These are phyloP conservation scores for Taenaris catops DNA, from an alignment of 2,888 invertebrate species.

Conservation along the genomic window DNA sequence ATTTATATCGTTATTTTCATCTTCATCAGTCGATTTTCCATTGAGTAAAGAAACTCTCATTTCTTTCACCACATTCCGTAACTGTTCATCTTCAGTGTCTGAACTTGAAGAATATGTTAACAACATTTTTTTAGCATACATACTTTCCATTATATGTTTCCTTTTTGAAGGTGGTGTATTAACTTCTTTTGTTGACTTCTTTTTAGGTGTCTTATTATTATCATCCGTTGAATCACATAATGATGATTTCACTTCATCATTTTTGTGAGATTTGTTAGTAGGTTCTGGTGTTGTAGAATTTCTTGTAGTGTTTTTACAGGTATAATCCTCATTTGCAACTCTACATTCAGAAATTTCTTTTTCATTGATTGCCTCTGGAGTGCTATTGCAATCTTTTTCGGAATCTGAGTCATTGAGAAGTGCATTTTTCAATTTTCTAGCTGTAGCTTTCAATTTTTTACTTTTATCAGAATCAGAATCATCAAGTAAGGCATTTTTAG, in stretches of 20 bases:
- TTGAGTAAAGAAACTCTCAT: conserved; percentile 44
- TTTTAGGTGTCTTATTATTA: conserved; percentile 25
- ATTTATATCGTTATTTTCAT: conserved; percentile 11
- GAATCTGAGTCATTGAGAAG: conserved; percentile 34
- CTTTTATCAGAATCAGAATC: conserved; percentile 34
- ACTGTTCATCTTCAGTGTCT: conserved; percentile 53
- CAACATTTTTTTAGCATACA: conserved; percentile 55
- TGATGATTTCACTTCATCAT: conserved; percentile 26
- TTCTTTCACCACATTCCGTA: conserved; percentile 37
- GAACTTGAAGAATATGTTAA: conserved; percentile 56
- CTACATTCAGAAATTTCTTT: conserved; percentile 2
- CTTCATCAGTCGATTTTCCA: conserved; percentile 37
- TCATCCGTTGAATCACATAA: conserved; percentile 34
- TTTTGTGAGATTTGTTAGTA: too few species aligned
- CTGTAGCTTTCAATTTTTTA: conserved; percentile 15
- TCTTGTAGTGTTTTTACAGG: neutral
- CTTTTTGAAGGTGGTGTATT: conserved; percentile 34
- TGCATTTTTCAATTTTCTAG: conserved; percentile 24
- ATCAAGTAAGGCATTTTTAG: conserved; percentile 32
- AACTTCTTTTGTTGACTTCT: conserved; percentile 23
- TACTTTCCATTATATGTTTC: conserved; percentile 49
- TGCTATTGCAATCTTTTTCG: conserved; percentile 19
- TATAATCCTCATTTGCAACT: neutral
- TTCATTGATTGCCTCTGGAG: conserved; percentile 7
- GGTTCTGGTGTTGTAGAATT: too few species aligned